phyloP scores from a whole-genome alignment of 2,113 vertebrate genomes.

The Epinephelus cyanopodus region DNA sequence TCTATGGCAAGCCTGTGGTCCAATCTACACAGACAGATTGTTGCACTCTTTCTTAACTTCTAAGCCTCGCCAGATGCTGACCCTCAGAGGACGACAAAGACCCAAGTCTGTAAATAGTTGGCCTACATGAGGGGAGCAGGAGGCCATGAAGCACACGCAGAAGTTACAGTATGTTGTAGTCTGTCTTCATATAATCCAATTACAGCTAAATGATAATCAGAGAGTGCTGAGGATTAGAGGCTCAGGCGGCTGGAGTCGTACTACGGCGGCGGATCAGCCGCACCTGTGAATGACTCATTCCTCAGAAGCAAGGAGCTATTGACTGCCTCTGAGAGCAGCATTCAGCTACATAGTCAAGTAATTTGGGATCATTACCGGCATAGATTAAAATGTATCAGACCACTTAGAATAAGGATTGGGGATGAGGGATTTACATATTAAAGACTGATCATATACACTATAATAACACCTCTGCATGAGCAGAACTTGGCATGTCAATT shows the following conservation, averaged over 20 bases:
- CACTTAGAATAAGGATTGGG: constrained; percentile 52
- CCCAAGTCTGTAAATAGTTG: constrained; percentile 59
- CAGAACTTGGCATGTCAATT: not conserved
- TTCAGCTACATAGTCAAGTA: constrained; percentile 63
- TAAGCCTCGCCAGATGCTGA: constrained; percentile 54
- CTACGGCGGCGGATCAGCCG: constrained; percentile 46
- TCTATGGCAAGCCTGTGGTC: constrained; percentile 12
- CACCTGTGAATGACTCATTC: constrained; percentile 78
- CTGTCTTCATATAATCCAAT: constrained; percentile 76
- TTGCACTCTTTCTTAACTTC: constrained; percentile 20
- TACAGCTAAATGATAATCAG: constrained; percentile 75
- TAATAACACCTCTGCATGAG: constrained; percentile 55
- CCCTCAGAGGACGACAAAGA: constrained; percentile 41
- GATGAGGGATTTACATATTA: constrained; percentile 70
- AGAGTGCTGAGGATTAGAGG: constrained; percentile 67
- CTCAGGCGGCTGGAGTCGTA: constrained; percentile 53
- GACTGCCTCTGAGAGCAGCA: constrained; percentile 56
- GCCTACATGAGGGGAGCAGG: constrained; percentile 48
- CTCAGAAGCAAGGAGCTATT: constrained; percentile 54
- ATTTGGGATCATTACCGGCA: constrained; percentile 72
- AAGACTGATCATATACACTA: constrained; percentile 50
- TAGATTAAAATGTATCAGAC: constrained; percentile 73
- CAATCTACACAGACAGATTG: constrained; percentile 27
- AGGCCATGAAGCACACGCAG: constrained; percentile 40
- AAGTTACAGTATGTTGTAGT: constrained; percentile 58